These are phyloP conservation scores for Scaptomyza parva DNA, from an alignment of 2,888 invertebrate species.

Conservation along the genomic window DNA sequence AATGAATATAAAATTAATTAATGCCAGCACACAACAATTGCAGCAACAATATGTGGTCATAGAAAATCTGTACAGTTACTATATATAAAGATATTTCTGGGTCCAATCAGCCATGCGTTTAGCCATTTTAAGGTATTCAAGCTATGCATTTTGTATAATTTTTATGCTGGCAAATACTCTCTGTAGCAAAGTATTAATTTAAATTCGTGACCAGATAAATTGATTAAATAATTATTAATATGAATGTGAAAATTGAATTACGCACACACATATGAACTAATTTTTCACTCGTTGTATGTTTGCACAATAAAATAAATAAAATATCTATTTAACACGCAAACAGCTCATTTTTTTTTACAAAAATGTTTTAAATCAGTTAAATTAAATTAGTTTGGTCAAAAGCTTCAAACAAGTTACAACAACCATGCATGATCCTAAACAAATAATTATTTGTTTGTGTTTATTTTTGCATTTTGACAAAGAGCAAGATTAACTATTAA, in stretches of 20 bases:
- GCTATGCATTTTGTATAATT: constrained; percentile 7
- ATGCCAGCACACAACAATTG: constrained; percentile 18
- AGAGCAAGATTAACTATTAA: background rate
- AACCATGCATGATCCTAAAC: background rate
- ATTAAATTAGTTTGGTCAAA: background rate
- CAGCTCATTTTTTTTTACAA: background rate
- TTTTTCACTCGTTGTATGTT: too few relatives aligned
- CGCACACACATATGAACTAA: background rate
- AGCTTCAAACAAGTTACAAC: background rate
- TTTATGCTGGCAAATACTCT: background rate
- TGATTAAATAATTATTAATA: constrained; percentile 19
- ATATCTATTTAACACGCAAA: background rate
- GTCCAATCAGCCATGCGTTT: constrained; percentile 29
- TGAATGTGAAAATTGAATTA: background rate
- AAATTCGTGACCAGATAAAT: constrained; percentile 1
- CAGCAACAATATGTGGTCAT: constrained; percentile 15
- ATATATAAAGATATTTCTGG: constrained; percentile 7
- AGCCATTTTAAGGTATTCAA: constrained; percentile 17
- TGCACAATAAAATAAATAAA: background rate
- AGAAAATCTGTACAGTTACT: constrained; percentile 28
- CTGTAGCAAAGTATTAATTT: background rate
- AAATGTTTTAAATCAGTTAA: background rate
- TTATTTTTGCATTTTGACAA: background rate
- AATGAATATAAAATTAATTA: constrained; percentile 77
- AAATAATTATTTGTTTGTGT: constrained; percentile 2